Evolutionary conservation across 2,888 invertebrate genomes (phyloP).

Genomic region (Hypselothyrea guttata): DNA sequence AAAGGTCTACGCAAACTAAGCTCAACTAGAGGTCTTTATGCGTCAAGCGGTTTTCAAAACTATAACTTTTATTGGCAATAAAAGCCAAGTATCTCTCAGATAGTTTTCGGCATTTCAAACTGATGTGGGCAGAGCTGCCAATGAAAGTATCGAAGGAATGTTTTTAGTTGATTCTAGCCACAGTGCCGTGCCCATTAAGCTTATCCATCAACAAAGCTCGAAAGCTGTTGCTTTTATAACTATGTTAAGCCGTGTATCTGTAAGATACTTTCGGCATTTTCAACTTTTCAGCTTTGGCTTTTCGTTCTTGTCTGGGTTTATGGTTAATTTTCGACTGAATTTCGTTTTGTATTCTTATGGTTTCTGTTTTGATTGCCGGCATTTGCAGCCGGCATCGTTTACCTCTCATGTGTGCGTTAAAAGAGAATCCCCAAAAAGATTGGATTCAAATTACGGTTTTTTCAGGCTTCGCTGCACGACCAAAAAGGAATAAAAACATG

Average conservation of each 20-base stretch:
- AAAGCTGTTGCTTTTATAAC: neutral
- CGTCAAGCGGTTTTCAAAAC: neutral
- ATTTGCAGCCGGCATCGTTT: slow-evolving; percentile 22
- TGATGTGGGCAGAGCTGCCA: too few relatives aligned
- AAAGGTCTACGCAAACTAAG: too few relatives aligned
- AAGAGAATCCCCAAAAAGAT: slow-evolving; percentile 70
- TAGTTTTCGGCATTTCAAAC: too few relatives aligned
- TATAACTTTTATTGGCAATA: slow-evolving; percentile 2
- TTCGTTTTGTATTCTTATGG: slow-evolving; percentile 62
- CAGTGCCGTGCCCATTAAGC: too few relatives aligned
- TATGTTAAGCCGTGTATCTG: neutral
- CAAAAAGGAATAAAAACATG: slow-evolving; percentile 48
- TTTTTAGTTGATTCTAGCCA: too few relatives aligned
- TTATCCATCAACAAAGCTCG: neutral
- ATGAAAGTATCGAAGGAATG: too few relatives aligned
- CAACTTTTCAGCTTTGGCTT: neutral
- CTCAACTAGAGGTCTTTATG: too few relatives aligned
- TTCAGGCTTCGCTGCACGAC: slow-evolving; percentile 70
- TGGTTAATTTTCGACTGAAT: slow-evolving; percentile 43
- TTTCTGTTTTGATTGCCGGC: slow-evolving; percentile 74
- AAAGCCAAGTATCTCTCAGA: too few relatives aligned
- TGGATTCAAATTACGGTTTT: slow-evolving; percentile 77
- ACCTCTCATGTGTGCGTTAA: slow-evolving; percentile 29
- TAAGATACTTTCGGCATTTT: slow-evolving; percentile 3
- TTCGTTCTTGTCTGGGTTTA: slow-evolving; percentile 35